Evolutionary conservation across 1,140 invertebrate species (phyloP).

Genomic region (Agrilus planipennis): DNA sequence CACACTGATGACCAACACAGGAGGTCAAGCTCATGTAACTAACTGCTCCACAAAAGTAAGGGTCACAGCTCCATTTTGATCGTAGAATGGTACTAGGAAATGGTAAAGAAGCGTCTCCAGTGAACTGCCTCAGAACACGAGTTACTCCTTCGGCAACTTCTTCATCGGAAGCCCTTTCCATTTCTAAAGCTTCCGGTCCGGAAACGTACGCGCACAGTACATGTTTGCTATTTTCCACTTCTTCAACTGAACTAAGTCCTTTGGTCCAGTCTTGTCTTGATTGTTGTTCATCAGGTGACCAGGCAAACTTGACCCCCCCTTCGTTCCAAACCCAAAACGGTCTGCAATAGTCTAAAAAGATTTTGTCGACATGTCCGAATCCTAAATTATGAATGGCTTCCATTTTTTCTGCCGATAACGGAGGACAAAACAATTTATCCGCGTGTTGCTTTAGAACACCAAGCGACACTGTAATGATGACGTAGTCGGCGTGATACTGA

Average conservation of each 20-base stretch:
- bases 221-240: constrained; percentile 52
- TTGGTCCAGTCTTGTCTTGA: constrained; percentile 54
- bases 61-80: constrained; percentile 58
- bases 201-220: constrained; percentile 53
- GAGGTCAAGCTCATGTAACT: constrained; percentile 56
- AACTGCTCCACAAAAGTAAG: constrained; percentile 57
- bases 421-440: constrained; percentile 61
- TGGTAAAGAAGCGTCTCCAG: constrained; percentile 53
- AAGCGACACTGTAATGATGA: constrained; percentile 69
- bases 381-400: constrained; percentile 59
- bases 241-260: constrained; percentile 50
- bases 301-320: constrained; percentile 43
- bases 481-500: constrained; percentile 61
- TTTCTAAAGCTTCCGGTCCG: constrained; percentile 59
- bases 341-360: constrained; percentile 69
- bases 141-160: constrained; percentile 49
- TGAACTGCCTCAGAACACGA: constrained; percentile 50
- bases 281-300: constrained; percentile 48
- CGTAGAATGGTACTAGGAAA: constrained; percentile 51
- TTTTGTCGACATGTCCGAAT: constrained; percentile 63
- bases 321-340: constrained; percentile 61
- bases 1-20: constrained; percentile 52
- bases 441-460: constrained; percentile 72
- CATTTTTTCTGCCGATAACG: constrained; percentile 58
- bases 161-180: constrained; percentile 63